Evolutionary conservation across 2,113 vertebrate genomes (phyloP), one percentile per base, ranked within the genome.

Genomic region (Trochalopteron elliotii): DNA sequence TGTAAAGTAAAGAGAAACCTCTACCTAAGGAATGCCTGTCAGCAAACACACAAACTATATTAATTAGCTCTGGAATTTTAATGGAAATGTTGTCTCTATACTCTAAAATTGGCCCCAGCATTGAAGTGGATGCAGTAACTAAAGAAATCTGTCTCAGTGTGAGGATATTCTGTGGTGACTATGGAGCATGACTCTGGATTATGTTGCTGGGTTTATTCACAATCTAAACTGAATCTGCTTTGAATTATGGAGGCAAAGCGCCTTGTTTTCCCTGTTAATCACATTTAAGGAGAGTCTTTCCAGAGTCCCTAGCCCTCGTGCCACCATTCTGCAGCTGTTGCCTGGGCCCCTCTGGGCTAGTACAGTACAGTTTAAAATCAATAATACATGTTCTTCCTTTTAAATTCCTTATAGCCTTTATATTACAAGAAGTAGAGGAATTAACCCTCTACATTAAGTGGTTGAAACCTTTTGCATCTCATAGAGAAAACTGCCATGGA

Each of bases 101-200:
- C 12, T 19, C 11, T 75, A 27, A 45, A 85, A 70, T 31, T 53
- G 12, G 23, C 68, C 42, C 23, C 61, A 76, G 15, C 7, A 3
- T 1, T 49, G 37, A 71, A 55, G 15, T 23, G 37, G 24, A 37
- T 37, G 33, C 16, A 35, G 16, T 7, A 63, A 31, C 12, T 42
- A 8, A n/a, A 53, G 63, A 71, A 50, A 39, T 7, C 10, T 16
- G 21, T 18, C 28, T 64, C 7, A 9, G 12, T n/a, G 20, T 60
- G 23, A 68, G 10, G 20, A 9, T 6, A 1, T 9, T 45, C 23
- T 11, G 0, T 30, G 27, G n/a, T 21, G 33, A 20, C 44, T 17
- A 12, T 39, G 59, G 8, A 69, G 16, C 15, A 2, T 27, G 21
- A 8, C 23, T 57, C 45, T 77, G 56, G 63, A 47, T 67, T 60